Evolutionary conservation across 2,797 vertebrate species (phyloP), one percentile per base, ranked within the genome.

Genomic region (Psittacula derbiana): DNA sequence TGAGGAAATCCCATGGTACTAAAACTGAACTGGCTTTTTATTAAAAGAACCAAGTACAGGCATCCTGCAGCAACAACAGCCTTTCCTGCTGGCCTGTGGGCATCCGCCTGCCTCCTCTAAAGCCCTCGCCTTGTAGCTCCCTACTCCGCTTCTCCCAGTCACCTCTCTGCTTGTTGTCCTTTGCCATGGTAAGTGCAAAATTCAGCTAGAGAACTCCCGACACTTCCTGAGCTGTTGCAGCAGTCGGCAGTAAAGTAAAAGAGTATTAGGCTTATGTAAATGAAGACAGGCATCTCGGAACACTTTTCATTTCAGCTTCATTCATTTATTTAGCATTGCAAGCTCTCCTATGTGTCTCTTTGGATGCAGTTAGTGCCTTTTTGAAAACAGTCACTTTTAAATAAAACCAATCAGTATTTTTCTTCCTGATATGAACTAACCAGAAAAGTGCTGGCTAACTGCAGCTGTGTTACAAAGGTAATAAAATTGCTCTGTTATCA

Each of bases 401-500:
- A n/a, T 71, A 79, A 57, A 90, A 60, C 4, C 78, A 88, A 57
- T 83, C 24, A 28, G 9, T 88, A 31, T 53, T 79, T 94, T 81
- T 75, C 53, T 75, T 88, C 21, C 41, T 52, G 64, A 24, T 30
- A 49, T 21, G 52, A 90, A 57, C 28, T 38, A 64, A 86, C 70
- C 8, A 70, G n/a, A 14, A 7, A 19, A 36, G 17, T 19, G 40
- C 55, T 74, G 57, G 53, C 57, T 88, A 84, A 62, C 41, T 78
- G 30, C 38, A 40, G 10, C 36, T 49, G 27, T 69, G 38, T 88
- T 75, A 84, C 49, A 79, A 75, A 88, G 46, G 80, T 66, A 88
- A 86, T 88, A 88, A 84, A 90, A 84, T 66, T 43, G 84, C 19
- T 3, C 23, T 94, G 38, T 28, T 93, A 72, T 79, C 62, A 87